phyloP scores from a whole-genome alignment of 2,888 invertebrate species.

The Leuctra nigra region DNA sequence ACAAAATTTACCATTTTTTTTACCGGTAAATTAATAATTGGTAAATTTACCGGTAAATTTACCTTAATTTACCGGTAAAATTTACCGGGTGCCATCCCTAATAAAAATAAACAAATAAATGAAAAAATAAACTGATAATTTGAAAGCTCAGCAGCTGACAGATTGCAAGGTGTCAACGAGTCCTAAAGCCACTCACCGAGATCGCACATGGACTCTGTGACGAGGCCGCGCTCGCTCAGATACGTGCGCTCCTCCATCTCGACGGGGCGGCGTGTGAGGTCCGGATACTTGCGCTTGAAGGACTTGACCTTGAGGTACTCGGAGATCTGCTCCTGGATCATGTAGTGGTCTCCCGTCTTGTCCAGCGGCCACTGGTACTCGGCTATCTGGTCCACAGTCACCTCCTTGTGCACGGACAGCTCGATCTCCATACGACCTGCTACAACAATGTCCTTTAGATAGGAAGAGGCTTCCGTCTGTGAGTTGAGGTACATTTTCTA shows the following conservation, averaged over 20 bases:
- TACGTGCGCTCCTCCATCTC: constrained; percentile 89
- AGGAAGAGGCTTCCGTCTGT: too few species aligned
- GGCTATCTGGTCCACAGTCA: constrained; percentile 80
- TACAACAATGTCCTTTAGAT: too few species aligned
- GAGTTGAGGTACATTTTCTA: too few species aligned
- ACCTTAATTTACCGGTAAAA: too few species aligned
- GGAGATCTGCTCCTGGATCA: constrained; percentile 95
- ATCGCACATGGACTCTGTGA: constrained; percentile 88
- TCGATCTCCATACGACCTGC: constrained; percentile 14
- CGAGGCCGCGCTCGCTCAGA: constrained; percentile 73
- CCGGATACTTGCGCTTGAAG: constrained; percentile 94
- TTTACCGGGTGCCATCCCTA: too few species aligned
- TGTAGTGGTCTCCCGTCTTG: constrained; percentile 66
- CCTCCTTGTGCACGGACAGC: constrained; percentile 36
- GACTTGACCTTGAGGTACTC: constrained; percentile 92
- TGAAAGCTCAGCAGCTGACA: too few species aligned
- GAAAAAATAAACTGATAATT: too few species aligned
- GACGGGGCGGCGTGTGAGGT: constrained; percentile 71
- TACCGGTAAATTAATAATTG: too few species aligned
- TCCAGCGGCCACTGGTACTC: constrained; percentile 89
- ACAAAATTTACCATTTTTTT: too few species aligned
- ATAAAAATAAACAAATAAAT: too few species aligned
- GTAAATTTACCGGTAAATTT: too few species aligned
- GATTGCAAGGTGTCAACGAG: too few species aligned
- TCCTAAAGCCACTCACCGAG: constrained; percentile 58